phyloP scores from a whole-genome alignment of 35 echinoderm and acorn worm species.

The Patiria miniata region DNA sequence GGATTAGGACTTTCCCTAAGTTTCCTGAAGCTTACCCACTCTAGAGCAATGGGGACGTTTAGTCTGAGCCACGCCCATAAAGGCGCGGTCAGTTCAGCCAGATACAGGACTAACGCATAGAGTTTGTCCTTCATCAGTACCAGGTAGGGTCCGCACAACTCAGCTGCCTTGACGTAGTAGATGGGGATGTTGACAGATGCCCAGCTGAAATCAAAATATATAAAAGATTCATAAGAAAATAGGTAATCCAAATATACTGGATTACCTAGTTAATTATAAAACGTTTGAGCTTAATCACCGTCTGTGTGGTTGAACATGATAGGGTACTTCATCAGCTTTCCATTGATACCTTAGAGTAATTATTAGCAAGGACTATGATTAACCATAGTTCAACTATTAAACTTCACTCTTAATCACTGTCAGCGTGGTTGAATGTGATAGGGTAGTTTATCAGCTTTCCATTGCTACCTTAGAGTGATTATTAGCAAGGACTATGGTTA shows the following conservation, averaged over 20 bases:
- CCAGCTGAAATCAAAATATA: slow-evolving; percentile 69
- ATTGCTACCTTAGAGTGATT: not conserved
- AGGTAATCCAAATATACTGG: too few species aligned
- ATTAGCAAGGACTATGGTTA: too few species aligned
- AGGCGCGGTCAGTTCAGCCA: slow-evolving; percentile 60
- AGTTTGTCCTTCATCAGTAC: slow-evolving; percentile 65
- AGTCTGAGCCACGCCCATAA: slow-evolving; percentile 54
- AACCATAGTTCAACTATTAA: too few species aligned
- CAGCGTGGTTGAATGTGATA: too few species aligned
- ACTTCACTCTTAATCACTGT: too few species aligned
- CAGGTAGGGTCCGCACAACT: slow-evolving; percentile 90
- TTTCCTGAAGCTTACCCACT: slow-evolving; percentile 68
- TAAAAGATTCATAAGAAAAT: too few species aligned
- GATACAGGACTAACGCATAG: slow-evolving; percentile 31
- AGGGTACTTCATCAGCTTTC: too few species aligned
- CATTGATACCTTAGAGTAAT: not conserved
- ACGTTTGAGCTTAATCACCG: too few species aligned
- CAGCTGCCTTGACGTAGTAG: slow-evolving; percentile 79
- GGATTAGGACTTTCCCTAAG: not conserved
- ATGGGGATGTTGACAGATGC: slow-evolving; percentile 62
- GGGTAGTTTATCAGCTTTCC: too few species aligned
- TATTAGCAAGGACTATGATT: too few species aligned
- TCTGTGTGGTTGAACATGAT: too few species aligned
- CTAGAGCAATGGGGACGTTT: slow-evolving; percentile 61
- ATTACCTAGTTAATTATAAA: too few species aligned